Evolutionary conservation across 2,797 vertebrate species (phyloP).

Genomic region (Darevskia mixta): DNA sequence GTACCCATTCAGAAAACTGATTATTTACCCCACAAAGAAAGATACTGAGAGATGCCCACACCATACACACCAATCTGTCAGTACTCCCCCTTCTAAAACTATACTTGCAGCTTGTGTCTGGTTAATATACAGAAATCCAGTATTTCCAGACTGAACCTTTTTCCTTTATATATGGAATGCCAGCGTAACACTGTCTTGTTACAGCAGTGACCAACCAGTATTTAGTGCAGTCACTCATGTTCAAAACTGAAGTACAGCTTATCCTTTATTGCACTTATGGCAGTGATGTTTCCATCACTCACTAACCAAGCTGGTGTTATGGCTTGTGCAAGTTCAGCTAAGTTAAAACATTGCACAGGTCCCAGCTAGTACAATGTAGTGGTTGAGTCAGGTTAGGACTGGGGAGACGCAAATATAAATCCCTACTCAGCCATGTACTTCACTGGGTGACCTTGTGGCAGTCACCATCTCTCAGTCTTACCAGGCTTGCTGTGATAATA

Average conservation of each 20-base stretch:
- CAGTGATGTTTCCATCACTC: not conserved
- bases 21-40: not conserved
- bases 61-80: not conserved
- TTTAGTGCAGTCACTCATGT: not conserved
- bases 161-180: not conserved
- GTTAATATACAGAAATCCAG: not conserved
- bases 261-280: not conserved
- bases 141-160: not conserved
- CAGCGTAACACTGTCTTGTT: not conserved
- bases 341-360: not conserved
- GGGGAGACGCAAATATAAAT: not conserved
- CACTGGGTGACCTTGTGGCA: not conserved
- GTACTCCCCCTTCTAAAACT: not conserved
- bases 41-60: no score
- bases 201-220: not conserved
- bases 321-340: not conserved
- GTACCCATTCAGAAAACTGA: not conserved
- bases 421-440: not conserved
- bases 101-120: not conserved
- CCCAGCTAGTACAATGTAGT: not conserved
- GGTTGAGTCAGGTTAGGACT: not conserved
- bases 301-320: not conserved
- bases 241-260: not conserved
- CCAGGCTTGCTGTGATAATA: not conserved
- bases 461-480: not conserved